Evolutionary conservation across 2,888 invertebrate genomes (phyloP).

Genomic region (Spisula subtruncata): DNA sequence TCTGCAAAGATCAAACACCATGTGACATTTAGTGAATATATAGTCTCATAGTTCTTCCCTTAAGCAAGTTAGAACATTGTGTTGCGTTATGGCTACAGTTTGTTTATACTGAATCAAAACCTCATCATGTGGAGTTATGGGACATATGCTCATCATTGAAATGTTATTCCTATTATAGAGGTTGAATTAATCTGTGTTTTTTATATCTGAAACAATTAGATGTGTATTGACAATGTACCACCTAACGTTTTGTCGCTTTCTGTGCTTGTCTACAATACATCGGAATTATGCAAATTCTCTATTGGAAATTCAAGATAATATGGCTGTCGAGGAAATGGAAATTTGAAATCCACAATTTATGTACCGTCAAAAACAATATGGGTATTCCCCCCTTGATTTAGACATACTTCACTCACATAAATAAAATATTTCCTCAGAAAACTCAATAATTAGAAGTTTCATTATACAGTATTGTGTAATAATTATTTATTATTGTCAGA

Average conservation of each 20-base stretch:
- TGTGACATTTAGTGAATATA: neutral
- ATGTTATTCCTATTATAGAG: neutral
- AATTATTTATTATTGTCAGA: too few species aligned
- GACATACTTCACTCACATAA: neutral
- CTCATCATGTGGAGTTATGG: neutral
- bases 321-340: too few species aligned
- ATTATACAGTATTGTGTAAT: too few species aligned
- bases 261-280: neutral
- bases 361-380: neutral
- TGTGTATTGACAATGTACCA: neutral
- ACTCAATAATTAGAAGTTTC: too few species aligned
- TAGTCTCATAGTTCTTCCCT: neutral
- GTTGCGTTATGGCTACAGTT: too few species aligned
- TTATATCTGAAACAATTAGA: neutral
- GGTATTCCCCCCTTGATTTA: neutral
- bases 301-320: neutral
- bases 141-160: too few species aligned
- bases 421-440: neutral
- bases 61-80: too few species aligned
- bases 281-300: neutral
- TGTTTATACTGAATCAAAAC: neutral
- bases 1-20: neutral
- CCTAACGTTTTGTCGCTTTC: neutral
- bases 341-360: too few species aligned
- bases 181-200: neutral